A percentile compares a stretch with the other conserved stretches of the same genome.
These are phyloP conservation scores for Progne subis DNA, from an alignment of 2,113 vertebrate genomes.

Conservation along the genomic window DNA sequence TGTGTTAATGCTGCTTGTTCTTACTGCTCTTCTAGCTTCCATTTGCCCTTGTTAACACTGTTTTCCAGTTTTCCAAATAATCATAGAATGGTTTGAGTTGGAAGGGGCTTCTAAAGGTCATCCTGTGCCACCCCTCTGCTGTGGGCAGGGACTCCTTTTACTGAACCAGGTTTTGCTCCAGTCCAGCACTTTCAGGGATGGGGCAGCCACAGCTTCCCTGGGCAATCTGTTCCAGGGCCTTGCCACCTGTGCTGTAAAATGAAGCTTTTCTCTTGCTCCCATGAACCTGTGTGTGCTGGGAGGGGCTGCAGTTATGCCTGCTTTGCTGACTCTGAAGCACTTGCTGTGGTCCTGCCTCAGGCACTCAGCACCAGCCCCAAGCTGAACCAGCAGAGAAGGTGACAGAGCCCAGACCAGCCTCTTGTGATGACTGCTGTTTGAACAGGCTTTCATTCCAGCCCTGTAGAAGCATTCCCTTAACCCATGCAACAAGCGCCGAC, in stretches of 20 bases:
- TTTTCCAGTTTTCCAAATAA: not conserved
- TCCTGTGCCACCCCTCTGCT: not conserved
- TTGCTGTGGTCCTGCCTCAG: not conserved
- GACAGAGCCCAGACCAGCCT: not conserved
- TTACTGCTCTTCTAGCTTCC: not conserved
- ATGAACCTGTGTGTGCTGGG: not conserved
- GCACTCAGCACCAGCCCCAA: accelerated
- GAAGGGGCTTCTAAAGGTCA: not conserved
- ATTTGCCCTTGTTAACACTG: not conserved
- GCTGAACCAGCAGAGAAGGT: accelerated
- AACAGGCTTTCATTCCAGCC: not conserved
- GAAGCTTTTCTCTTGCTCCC: not conserved
- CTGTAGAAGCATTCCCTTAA: not conserved
- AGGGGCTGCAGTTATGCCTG: not conserved
- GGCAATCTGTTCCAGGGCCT: not conserved
- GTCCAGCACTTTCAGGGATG: not conserved
- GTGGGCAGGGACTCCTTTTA: not conserved
- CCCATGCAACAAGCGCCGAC: not conserved
- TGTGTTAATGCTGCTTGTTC: not conserved
- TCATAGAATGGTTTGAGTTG: not conserved
- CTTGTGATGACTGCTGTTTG: not conserved
- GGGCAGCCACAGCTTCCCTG: not conserved
- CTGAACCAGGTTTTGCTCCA: not conserved
- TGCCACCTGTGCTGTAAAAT: not conserved
- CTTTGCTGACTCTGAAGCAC: not conserved